Percentiles rank a stretch among this genome's conserved stretches.
phyloP scores from a whole-genome alignment of 2,888 invertebrate species.

The Euzophera pinguis region DNA sequence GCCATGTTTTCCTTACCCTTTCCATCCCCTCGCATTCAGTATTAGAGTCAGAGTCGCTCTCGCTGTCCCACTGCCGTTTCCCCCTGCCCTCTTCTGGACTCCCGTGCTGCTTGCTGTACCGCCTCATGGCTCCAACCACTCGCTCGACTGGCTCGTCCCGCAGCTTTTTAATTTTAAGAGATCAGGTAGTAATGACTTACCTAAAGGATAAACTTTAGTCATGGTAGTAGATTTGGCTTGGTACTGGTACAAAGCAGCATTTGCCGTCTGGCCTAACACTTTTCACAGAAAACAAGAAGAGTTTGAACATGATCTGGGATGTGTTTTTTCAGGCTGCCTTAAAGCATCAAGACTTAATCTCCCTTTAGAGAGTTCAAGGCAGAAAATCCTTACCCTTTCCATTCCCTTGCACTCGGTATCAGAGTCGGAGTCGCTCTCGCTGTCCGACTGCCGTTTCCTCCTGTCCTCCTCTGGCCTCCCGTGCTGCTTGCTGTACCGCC shows the following conservation, averaged over 20 bases:
- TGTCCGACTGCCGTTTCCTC: constrained; percentile 65
- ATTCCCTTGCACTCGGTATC: constrained; percentile 75
- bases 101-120: constrained; percentile 75
- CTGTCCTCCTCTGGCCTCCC: constrained; percentile 62
- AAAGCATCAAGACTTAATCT: no score
- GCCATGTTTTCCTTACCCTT: constrained; percentile 71
- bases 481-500: constrained; percentile 72
- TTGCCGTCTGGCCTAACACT: no score
- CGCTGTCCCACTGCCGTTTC: constrained; percentile 71
- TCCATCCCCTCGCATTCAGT: constrained; percentile 72
- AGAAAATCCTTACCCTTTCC: constrained; percentile 61
- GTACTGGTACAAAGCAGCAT: no score
- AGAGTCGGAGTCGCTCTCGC: constrained; percentile 80
- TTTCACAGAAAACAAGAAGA: no score
- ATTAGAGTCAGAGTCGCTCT: constrained; percentile 81
- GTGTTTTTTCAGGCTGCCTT: no score
- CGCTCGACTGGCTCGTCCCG: constrained; percentile 39
- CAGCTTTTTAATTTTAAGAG: no score
- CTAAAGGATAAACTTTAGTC: no score
- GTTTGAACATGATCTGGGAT: no score
- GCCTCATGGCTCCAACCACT: constrained; percentile 29
- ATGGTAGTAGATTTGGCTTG: no score
- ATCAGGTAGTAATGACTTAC: no score
- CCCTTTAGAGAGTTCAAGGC: no score
- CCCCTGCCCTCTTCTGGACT: constrained; percentile 60